A percentile compares a stretch with the other conserved stretches of the same genome.
These are phyloP conservation scores for Cephalotes varians DNA, from an alignment of 2,888 invertebrate species.

Conservation along the genomic window DNA sequence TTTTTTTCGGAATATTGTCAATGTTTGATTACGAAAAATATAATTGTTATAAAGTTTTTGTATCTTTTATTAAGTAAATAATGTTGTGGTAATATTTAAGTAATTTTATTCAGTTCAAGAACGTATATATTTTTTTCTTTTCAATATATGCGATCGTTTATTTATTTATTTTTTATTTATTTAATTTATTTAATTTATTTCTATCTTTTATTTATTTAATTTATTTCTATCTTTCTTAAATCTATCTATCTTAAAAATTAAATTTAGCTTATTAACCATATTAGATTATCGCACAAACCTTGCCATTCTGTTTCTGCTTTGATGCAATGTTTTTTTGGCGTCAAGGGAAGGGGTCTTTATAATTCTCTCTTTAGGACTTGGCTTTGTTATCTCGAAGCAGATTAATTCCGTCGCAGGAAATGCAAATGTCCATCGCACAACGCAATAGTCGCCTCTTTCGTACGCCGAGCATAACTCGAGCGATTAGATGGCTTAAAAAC, in stretches of 20 bases:
- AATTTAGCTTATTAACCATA: neutral
- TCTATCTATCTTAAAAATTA: neutral
- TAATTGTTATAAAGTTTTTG: neutral
- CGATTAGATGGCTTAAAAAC: slow-evolving; percentile 62
- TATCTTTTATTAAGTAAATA: neutral
- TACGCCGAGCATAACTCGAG: slow-evolving; percentile 55
- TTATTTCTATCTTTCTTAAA: no score
- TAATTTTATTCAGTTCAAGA: neutral
- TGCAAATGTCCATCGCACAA: slow-evolving; percentile 49
- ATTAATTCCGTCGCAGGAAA: slow-evolving; percentile 45
- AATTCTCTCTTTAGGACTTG: neutral
- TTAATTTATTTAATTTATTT: no score
- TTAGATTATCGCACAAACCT: neutral
- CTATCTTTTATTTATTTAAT: no score
- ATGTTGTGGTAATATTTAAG: neutral
- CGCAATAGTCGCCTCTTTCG: slow-evolving; percentile 57
- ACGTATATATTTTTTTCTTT: neutral
- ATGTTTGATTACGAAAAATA: neutral
- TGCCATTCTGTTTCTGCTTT: neutral
- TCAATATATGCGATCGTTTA: neutral
- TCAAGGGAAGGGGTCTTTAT: neutral
- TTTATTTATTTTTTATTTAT: no score
- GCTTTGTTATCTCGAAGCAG: slow-evolving; percentile 33
- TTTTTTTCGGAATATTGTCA: neutral
- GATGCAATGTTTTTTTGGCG: neutral